These are phyloP conservation scores for Alfaro cultratus DNA, from an alignment of 2,797 vertebrate genomes.

Conservation along the genomic window DNA sequence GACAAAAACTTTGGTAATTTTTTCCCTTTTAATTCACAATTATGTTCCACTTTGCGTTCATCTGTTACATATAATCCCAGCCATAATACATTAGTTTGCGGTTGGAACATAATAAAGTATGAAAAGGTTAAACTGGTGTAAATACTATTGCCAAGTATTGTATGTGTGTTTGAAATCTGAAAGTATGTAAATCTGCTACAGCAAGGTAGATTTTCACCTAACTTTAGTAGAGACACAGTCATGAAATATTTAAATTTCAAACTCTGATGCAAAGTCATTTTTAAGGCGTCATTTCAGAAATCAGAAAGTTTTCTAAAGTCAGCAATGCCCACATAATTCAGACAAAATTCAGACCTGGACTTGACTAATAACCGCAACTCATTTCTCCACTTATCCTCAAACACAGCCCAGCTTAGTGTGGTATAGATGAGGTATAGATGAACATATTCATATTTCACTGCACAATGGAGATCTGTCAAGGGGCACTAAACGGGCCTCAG, in stretches of 20 bases:
- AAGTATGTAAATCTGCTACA: background rate
- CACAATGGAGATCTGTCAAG: conserved; percentile 19
- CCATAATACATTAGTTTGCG: background rate
- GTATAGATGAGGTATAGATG: conserved; percentile 5
- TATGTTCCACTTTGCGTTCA: background rate
- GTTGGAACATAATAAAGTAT: background rate
- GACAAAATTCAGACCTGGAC: background rate
- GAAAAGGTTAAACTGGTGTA: background rate
- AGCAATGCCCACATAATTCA: background rate
- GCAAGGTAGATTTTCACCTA: background rate
- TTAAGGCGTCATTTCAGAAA: background rate
- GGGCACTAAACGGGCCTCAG: conserved; percentile 32
- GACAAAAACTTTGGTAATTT: background rate
- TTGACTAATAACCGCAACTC: conserved; percentile 17
- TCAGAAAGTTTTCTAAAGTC: background rate
- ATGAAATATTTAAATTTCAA: background rate
- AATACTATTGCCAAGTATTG: background rate
- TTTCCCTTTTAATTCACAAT: too few relatives aligned
- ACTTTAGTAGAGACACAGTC: background rate
- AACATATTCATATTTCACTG: conserved; percentile 21
- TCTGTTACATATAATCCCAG: background rate
- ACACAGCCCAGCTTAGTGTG: conserved; percentile 15
- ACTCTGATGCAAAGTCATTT: background rate
- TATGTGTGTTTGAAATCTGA: background rate
- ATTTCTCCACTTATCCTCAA: conserved; percentile 24